Base-by-base conservation (phyloP, 2,888 invertebrate genomes). In the Belgica antarctica region DNA sequence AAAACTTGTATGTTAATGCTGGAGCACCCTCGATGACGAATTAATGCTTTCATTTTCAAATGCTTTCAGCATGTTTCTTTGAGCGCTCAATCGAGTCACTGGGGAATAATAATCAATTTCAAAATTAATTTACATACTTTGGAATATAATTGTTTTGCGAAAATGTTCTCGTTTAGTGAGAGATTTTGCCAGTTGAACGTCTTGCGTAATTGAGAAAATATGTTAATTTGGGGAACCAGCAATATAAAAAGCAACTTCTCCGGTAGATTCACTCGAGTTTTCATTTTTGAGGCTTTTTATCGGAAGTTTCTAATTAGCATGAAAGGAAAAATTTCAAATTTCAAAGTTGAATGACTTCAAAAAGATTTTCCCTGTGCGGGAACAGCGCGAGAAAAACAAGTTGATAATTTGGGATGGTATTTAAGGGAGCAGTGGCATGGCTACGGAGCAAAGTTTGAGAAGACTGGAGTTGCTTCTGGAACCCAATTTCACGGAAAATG, bases 41-140 rank as follows among this genome's bases (percentile, higher is more conserved):
- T 41, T 41, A 41, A 41, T n/a, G n/a, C n/a, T n/a, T n/a, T n/a
- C n/a, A n/a, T 41, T 41, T 41, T n/a, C 12, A 41, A 41, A 15
- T 10, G 41, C 41, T 41, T 41, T 41, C 12, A 31, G 15, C n/a
- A n/a, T n/a, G n/a, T n/a, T 41, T 5, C 41, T 41, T n/a, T 41
- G n/a, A 41, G 15, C 10, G 2, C 41, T 41, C 34, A 34, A 34
- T 41, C 41, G 41, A 41, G 52, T 52, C 22, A 8, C 52, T 19
- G 52, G 22, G n/a, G 52, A 52, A 52, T 52, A 19, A 52, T 52
- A 52, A 52, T 52, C 52, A 52, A 52, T 52, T 52, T 22, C 52
- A 8, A 52, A 52, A 52, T 52, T 52, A 52, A 52, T 52, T 52
- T 52, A 52, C 52, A 52, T 52, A 52, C 52, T 22, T 17, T 15